phyloP scores from a whole-genome alignment of 2,113 vertebrate species.

The Daphoenositta chrysoptera region DNA sequence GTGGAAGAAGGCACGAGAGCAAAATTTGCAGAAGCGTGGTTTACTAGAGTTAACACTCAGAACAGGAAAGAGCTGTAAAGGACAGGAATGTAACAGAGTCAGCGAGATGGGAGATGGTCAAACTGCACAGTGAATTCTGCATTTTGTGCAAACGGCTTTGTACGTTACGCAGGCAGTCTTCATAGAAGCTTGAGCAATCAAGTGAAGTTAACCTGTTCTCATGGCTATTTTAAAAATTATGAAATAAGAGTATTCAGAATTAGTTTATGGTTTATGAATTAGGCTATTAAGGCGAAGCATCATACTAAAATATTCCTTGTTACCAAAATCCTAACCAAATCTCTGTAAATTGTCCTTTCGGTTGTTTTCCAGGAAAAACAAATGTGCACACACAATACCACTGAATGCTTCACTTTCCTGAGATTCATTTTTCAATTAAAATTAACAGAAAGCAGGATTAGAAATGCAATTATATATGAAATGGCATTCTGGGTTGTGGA shows the following conservation, averaged over 20 bases:
- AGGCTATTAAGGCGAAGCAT: slow-evolving; percentile 8
- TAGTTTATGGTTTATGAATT: slow-evolving; percentile 9
- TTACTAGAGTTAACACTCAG: slow-evolving; percentile 20
- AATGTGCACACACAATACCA: neutral
- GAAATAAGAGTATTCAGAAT: slow-evolving; percentile 44
- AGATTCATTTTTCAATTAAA: neutral
- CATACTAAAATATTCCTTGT: neutral
- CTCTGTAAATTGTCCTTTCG: neutral
- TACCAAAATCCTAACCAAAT: slow-evolving; percentile 7
- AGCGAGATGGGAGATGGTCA: slow-evolving; percentile 37
- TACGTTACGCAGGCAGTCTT: slow-evolving; percentile 54
- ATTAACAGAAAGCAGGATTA: neutral
- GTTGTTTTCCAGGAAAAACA: neutral
- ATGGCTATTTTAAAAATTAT: slow-evolving; percentile 25
- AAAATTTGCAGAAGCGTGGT: slow-evolving; percentile 44
- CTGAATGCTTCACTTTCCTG: neutral
- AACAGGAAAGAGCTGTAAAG: slow-evolving; percentile 16
- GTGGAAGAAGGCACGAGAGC: slow-evolving; percentile 61
- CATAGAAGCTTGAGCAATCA: slow-evolving; percentile 47
- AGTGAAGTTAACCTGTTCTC: slow-evolving; percentile 40
- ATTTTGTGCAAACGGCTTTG: slow-evolving; percentile 55
- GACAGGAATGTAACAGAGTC: slow-evolving; percentile 14
- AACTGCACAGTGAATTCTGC: slow-evolving; percentile 33
- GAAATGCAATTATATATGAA: neutral
- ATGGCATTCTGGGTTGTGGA: neutral